Percentiles rank a stretch among this genome's conserved stretches.
phyloP scores from a whole-genome alignment of 2,888 invertebrate genomes.

The Chrysolina haemoptera region DNA sequence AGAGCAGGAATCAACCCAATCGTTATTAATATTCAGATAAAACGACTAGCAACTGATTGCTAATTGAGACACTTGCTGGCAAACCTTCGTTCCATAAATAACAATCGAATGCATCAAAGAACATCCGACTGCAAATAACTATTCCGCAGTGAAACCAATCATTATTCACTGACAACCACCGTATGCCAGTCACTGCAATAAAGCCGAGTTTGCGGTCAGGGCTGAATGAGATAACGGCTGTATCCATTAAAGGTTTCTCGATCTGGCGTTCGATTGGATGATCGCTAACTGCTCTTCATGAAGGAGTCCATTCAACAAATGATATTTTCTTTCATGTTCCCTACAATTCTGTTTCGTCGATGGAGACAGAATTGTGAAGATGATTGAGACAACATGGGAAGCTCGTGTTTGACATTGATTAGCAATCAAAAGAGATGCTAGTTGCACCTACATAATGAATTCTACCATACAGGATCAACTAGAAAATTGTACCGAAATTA shows the following conservation, averaged over 20 bases:
- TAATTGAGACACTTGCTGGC: background rate
- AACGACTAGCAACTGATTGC: too few species aligned
- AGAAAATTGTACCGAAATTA: too few species aligned
- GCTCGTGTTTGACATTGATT: too few species aligned
- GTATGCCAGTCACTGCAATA: slow-evolving; percentile 1
- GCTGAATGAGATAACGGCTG: slow-evolving; percentile 10
- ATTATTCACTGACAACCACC: slow-evolving; percentile 12
- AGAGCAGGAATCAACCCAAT: too few species aligned
- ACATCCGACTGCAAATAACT: background rate
- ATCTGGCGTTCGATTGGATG: background rate
- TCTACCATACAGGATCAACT: too few species aligned
- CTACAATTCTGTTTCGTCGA: too few species aligned
- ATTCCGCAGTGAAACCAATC: slow-evolving; percentile 2
- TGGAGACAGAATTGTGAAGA: too few species aligned
- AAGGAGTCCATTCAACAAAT: background rate
- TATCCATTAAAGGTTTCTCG: slow-evolving; percentile 14
- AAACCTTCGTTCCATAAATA: background rate
- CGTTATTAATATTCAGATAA: too few species aligned
- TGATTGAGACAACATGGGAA: too few species aligned
- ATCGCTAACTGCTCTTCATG: background rate
- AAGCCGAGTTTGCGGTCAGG: slow-evolving; percentile 11
- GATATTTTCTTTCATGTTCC: too few species aligned
- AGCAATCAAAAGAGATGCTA: too few species aligned
- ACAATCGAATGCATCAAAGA: background rate
- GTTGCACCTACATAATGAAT: too few species aligned